Conservation (phyloP, 2,888 invertebrate species). For the Tortricodes alternella region DNA sequence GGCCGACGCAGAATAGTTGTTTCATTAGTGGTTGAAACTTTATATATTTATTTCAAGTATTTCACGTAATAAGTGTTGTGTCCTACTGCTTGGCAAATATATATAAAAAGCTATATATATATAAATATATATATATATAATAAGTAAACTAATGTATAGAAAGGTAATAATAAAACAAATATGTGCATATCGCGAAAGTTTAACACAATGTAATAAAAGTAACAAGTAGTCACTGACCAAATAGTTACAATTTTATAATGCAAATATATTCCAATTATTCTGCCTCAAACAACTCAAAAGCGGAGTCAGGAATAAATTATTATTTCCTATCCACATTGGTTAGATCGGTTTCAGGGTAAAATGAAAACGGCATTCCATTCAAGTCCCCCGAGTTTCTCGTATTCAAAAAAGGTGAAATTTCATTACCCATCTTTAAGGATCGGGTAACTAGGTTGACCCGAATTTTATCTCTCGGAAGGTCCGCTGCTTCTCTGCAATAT, state of each 20-base stretch:
- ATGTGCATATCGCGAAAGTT: not conserved
- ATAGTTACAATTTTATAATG: no score
- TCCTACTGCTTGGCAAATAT: no score
- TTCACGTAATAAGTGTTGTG: no score
- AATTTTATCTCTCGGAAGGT: constrained; percentile 43
- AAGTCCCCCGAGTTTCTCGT: constrained; percentile 15
- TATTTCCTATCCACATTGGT: constrained; percentile 24
- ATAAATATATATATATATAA: no score
- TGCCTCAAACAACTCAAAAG: constrained; percentile 8
- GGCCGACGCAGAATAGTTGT: no score
- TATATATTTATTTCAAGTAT: no score
- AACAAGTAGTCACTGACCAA: no score
- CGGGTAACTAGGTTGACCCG: constrained; percentile 43
- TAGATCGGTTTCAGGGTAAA: constrained; percentile 21
- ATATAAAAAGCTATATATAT: no score
- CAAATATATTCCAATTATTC: not conserved
- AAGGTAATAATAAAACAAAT: no score
- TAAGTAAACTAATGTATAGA: no score
- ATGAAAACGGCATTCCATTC: constrained; percentile 16
- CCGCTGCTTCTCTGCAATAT: not conserved
- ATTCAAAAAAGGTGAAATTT: constrained; percentile 42
- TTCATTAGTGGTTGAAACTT: no score
- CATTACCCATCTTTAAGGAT: constrained; percentile 45
- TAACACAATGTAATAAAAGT: no score
- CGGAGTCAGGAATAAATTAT: constrained; percentile 14